Base-by-base conservation (phyloP, 2,797 vertebrate species). In the Loriculus beryllinus region DNA sequence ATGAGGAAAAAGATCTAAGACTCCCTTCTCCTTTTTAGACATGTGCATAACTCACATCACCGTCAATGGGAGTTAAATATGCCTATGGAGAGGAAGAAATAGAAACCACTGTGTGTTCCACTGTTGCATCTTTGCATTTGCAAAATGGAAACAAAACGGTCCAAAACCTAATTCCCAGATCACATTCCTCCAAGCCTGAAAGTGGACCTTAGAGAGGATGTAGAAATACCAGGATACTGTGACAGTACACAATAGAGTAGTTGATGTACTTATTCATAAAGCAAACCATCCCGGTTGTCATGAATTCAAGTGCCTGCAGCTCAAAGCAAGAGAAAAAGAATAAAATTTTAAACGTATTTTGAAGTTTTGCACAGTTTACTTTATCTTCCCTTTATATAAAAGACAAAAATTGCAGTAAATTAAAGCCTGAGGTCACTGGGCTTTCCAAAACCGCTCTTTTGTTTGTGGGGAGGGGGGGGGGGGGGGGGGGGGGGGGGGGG, bases 1-100 rank as follows among this genome's bases (percentile, higher is more conserved):
- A 96, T 95, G 91, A 96, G 95, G 94, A 95, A 96, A 96, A 97
- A 93, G 94, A 97, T 97, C 94, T 97, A 89, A 96, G 93, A 68
- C 78, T 95, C 76, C 26, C 31, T 96, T 94, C 96, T 93, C 90
- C 92, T 94, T 91, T 95, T 96, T 84, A 97, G 96, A 95, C 97
- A 96, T 96, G 94, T 97, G 97, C 95, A 97, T 97, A 97, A 96
- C 95, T 97, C 96, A 95, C 87, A 95, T 76, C 95, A 82, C 87
- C 92, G 95, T 97, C 96, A 93, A 93, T 95, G 76, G 92, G 91
- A 96, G 93, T 95, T 94, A 95, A 95, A 95, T 70, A 90, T 77
- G 91, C 89, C 95, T 93, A 95, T 43, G 72, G 94, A 97, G 95
- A 96, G 83, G 80, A 92, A 96, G 94, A 96, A 96, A 97, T 51